Conservation (phyloP, 2,888 invertebrate species). For the Leistus spinibarbis region DNA sequence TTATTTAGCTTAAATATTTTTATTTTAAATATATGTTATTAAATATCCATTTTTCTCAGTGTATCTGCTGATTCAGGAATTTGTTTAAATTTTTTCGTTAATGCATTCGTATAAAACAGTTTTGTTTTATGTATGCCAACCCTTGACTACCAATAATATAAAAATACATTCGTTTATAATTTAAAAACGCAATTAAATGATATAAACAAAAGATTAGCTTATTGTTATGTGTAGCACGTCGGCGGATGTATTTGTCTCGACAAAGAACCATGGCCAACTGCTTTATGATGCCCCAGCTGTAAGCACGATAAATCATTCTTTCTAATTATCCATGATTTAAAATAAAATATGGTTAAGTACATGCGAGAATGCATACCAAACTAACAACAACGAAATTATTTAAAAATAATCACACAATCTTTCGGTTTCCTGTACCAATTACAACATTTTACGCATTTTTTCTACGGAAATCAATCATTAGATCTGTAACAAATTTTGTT, state of each 20-base stretch:
- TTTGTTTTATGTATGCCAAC: background rate
- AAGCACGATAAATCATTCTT: background rate
- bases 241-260: conserved; percentile 24
- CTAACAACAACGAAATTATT: background rate
- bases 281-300: conserved; percentile 19
- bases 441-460: background rate
- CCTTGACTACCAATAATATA: background rate
- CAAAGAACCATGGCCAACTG: conserved; percentile 32
- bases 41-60: too few species aligned
- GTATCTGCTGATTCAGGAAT: too few species aligned
- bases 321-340: background rate
- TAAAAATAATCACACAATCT: background rate
- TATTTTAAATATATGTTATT: too few species aligned
- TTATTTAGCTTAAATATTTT: too few species aligned
- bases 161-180: background rate
- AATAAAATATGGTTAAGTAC: background rate
- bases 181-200: background rate
- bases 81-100: too few species aligned
- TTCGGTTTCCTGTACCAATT: background rate
- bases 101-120: background rate
- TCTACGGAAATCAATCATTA: too few species aligned
- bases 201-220: conserved; percentile 24
- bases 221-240: conserved; percentile 25
- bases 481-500: too few species aligned
- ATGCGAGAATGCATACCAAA: background rate